Conservation (phyloP, 2,797 vertebrate species). For the Ara ararauna region DNA sequence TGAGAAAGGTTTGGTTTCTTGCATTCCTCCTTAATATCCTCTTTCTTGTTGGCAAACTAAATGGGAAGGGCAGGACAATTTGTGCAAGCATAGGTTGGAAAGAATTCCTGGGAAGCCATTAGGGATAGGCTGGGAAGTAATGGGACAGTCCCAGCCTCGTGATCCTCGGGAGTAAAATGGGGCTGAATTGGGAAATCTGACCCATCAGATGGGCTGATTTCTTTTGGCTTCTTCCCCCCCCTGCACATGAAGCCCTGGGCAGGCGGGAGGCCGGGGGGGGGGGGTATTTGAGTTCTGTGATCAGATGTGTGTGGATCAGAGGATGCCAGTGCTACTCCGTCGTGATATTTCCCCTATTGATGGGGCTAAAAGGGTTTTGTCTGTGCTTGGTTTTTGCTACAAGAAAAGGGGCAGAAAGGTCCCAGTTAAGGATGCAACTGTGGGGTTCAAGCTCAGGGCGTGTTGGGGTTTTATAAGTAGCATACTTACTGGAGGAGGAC, state of each 20-base stretch:
- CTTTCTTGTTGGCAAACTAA: background rate
- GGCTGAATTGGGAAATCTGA: background rate
- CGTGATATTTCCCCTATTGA: accelerated
- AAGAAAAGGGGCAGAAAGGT: background rate
- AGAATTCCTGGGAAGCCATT: background rate
- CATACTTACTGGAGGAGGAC: background rate
- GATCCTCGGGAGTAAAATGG: background rate
- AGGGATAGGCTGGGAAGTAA: background rate
- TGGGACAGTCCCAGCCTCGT: accelerated
- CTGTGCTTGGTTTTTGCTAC: background rate
- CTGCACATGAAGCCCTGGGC: accelerated
- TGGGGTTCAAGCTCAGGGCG: background rate
- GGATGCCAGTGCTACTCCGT: background rate
- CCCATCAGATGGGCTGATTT: background rate
- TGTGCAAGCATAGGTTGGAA: background rate
- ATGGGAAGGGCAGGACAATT: background rate
- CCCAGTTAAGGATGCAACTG: background rate
- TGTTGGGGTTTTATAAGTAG: background rate
- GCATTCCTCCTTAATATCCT: accelerated
- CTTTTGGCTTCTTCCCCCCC: background rate
- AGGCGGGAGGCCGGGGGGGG: background rate
- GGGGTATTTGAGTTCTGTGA: background rate
- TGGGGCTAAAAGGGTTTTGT: background rate
- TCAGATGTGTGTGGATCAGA: background rate
- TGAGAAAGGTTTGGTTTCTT: background rate